phyloP scores from a whole-genome alignment of 1,140 invertebrate genomes.

The Bombus waltoni region DNA sequence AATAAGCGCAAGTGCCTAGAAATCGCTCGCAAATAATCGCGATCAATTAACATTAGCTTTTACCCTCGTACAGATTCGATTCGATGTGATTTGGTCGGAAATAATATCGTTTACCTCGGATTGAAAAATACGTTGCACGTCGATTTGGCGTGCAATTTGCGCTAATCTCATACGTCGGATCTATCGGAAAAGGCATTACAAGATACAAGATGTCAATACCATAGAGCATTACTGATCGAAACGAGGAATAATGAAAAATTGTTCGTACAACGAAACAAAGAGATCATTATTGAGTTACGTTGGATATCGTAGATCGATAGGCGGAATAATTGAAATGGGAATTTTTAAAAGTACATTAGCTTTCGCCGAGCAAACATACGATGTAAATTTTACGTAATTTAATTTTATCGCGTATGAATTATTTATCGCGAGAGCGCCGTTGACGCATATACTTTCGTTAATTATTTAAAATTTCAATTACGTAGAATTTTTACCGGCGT shows the following conservation, averaged over 20 bases:
- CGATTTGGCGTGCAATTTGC: slow-evolving; percentile 15
- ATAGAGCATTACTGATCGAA: slow-evolving; percentile 12
- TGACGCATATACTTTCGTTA: too few species aligned
- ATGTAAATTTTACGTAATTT: background rate
- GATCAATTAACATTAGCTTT: background rate
- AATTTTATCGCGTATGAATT: background rate
- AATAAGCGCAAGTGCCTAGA: too few species aligned
- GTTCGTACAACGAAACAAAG: background rate
- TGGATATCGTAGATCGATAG: background rate
- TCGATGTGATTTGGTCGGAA: background rate
- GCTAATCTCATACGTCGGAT: slow-evolving; percentile 23
- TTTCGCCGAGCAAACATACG: background rate
- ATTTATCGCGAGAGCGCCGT: background rate
- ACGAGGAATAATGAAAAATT: slow-evolving; percentile 10
- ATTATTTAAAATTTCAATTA: too few species aligned
- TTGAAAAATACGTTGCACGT: slow-evolving; percentile 14
- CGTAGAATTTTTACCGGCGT: too few species aligned
- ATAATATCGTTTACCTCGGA: background rate
- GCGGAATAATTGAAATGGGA: background rate
- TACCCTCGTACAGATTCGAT: background rate
- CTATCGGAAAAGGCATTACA: slow-evolving; percentile 18
- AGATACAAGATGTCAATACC: slow-evolving; percentile 15
- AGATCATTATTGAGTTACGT: background rate
- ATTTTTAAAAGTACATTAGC: background rate
- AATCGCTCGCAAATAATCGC: too few species aligned